phyloP scores from a whole-genome alignment of 2,888 invertebrate species.

The Cyclophora albipunctata region DNA sequence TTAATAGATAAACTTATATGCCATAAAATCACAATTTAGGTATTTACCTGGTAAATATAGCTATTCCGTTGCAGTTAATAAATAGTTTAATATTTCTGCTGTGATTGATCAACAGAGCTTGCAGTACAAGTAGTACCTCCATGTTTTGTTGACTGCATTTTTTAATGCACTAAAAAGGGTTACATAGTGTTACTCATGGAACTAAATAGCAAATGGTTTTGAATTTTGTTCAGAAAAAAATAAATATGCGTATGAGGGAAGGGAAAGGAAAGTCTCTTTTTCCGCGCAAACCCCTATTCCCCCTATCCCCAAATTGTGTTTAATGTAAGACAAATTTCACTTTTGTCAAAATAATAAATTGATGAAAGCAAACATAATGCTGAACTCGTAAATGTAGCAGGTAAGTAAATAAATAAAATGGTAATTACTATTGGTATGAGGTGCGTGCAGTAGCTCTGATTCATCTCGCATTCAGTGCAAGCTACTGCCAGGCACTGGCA shows the following conservation, averaged over 20 bases:
- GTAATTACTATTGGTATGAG: constrained; percentile 50
- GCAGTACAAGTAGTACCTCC: constrained; percentile 42
- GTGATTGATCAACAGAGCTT: constrained; percentile 44
- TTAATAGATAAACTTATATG: too few species aligned
- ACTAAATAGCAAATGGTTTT: too few species aligned
- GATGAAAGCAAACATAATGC: too few species aligned
- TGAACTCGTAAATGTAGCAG: too few species aligned
- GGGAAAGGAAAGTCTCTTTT: too few species aligned
- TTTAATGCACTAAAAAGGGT: constrained; percentile 42
- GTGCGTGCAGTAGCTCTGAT: constrained; percentile 53
- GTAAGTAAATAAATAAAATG: neutral
- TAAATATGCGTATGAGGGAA: too few species aligned
- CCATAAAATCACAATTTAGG: neutral
- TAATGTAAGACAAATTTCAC: too few species aligned
- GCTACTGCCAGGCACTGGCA: constrained; percentile 50
- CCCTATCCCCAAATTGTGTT: too few species aligned
- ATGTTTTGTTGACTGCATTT: constrained; percentile 36
- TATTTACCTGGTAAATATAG: constrained; percentile 52
- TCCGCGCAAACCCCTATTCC: too few species aligned
- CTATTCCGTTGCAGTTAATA: constrained; percentile 41
- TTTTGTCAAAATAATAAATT: too few species aligned
- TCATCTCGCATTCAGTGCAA: constrained; percentile 37
- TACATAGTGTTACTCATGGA: too few species aligned
- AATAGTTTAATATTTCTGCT: constrained; percentile 42
- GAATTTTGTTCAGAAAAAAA: too few species aligned